Base-by-base conservation (phyloP, 2,888 invertebrate species). In the Geophilus truncorum region DNA sequence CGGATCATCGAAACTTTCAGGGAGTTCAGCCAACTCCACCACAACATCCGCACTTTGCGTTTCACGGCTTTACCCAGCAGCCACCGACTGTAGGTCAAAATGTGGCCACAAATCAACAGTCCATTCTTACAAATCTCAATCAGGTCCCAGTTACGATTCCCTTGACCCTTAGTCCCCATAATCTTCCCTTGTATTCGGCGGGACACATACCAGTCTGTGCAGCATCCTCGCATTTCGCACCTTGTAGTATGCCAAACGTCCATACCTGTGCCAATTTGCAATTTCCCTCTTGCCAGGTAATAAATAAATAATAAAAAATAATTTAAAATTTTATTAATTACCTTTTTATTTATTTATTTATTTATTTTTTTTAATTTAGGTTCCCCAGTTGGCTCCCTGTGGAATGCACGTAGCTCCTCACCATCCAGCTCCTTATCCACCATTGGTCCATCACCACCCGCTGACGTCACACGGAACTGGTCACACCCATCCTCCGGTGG, bases 351-450 rank as follows among this genome's bases (percentile, higher is more conserved):
- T n/a, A 75, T 45, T 45, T 45, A n/a, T 75, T 75, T 32, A 15
- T 23, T 15, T 75, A 15, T 23, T 23, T 23, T 75, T 75, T 57
- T 4, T 10, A 7, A 4, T 6, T 23, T 40, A 81, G 81, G 79
- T 81, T 45, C 80, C 80, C 40, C 81, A 78, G 30, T 70, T 81
- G 25, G 34, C 80, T 18, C 78, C 80, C 6, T 81, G 81, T 76
- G 75, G 86, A 82, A 86, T 86, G 79, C 87, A 86, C 82, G 85
- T 86, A 15, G 88, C 88, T 83, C 88, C 88, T 79, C 84, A 85
- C 82, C 80, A 79, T 34, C 81, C 45, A 45, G 45, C 45, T 1
- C n/a, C 80, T 57, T 82, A 82, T 84, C 87, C 86, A 84, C 86
- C 87, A 82, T 87, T 88, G 78, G 85, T 87, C 79, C 88, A 87